A percentile compares a stretch with the other conserved stretches of the same genome.
These are phyloP conservation scores for Microcebus griseorufus DNA, from an alignment of 2,113 vertebrate species.

Conservation along the genomic window DNA sequence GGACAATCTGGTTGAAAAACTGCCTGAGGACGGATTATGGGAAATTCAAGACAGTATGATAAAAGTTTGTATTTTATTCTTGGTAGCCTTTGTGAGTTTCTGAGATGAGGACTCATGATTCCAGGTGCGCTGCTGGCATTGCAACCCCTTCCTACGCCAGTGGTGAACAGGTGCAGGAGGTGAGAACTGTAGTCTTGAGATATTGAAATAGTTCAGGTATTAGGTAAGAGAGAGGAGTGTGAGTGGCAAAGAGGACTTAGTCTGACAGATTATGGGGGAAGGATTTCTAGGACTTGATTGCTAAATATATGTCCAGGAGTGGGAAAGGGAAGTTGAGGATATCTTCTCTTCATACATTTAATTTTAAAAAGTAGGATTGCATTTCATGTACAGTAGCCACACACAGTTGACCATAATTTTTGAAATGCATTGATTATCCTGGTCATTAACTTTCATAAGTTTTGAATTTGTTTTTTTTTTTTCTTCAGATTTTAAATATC, in stretches of 20 bases:
- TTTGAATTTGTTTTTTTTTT: constrained; percentile 53
- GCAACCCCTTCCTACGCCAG: not conserved
- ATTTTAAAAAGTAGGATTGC: not conserved
- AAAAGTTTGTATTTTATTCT: not conserved
- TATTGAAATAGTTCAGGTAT: not conserved
- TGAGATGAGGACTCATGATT: not conserved
- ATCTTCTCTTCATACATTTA: constrained; percentile 13
- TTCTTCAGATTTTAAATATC: constrained; percentile 45
- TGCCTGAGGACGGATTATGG: not conserved
- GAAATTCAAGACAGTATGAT: too few relatives aligned
- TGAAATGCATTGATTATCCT: constrained; percentile 25
- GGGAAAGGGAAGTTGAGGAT: not conserved
- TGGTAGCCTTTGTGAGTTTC: not conserved
- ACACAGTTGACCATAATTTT: constrained; percentile 21
- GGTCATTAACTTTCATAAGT: constrained; percentile 2
- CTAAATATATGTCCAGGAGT: not conserved
- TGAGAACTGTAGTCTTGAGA: not conserved
- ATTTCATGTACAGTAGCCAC: not conserved
- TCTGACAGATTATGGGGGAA: not conserved
- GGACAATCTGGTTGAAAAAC: not conserved
- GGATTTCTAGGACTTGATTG: not conserved
- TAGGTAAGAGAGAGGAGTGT: not conserved
- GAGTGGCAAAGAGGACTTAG: not conserved
- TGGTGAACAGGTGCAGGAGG: not conserved
- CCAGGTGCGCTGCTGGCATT: too few relatives aligned